Conservation (phyloP, 64 coral and sea anemone species). For the Astreopora myriophthalma region DNA sequence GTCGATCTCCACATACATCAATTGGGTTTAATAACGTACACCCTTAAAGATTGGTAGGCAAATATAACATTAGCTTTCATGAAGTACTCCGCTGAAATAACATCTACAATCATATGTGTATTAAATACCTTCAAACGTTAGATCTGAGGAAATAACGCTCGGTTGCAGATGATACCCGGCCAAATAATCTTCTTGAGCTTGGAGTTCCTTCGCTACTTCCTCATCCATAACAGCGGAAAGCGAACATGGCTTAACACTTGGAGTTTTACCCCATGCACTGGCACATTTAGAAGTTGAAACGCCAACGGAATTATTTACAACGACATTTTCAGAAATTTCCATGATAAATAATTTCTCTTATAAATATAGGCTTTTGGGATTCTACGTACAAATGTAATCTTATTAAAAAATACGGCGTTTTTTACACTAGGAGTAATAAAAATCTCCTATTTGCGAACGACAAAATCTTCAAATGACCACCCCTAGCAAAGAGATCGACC, state of each 20-base stretch:
- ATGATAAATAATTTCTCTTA: conserved; percentile 60
- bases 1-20: no score
- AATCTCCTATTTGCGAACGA: neutral
- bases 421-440: neutral
- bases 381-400: neutral
- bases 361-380: neutral
- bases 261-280: conserved; percentile 81
- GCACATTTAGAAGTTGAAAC: neutral
- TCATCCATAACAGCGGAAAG: conserved; percentile 90
- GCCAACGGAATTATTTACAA: conserved; percentile 46
- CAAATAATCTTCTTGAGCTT: conserved; percentile 72
- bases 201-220: conserved; percentile 90
- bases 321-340: conserved; percentile 85
- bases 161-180: neutral
- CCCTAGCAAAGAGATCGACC: neutral
- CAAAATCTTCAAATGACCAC: neutral
- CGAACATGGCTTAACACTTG: conserved; percentile 44
- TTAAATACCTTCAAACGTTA: conserved; percentile 25
- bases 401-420: neutral
- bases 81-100: no score
- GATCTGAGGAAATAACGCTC: neutral
- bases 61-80: no score
- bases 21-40: no score
- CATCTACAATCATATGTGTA: neutral
- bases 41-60: no score